These are phyloP conservation scores for Campoletis raptor DNA, from an alignment of 2,888 invertebrate genomes.

Conservation along the genomic window DNA sequence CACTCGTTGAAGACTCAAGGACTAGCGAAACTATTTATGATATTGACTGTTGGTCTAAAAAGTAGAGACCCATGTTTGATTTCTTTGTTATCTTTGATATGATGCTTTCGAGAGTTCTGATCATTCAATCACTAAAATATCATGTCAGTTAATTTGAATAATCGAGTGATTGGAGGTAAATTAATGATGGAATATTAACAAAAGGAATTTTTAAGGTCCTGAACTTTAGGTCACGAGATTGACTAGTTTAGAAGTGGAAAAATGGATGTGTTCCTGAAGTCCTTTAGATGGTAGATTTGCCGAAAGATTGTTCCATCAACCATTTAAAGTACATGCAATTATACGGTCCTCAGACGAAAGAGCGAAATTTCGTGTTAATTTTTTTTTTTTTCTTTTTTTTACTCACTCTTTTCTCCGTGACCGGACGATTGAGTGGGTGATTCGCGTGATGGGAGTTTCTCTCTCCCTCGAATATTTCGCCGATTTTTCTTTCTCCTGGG, in stretches of 20 bases:
- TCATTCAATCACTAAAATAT: background rate
- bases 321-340: slow-evolving; percentile 52
- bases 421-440: slow-evolving; percentile 69
- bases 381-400: slow-evolving; percentile 26
- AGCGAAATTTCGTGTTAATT: slow-evolving; percentile 52
- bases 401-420: slow-evolving; percentile 41
- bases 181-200: background rate
- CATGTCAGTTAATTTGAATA: background rate
- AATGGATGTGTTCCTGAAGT: slow-evolving; percentile 7
- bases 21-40: background rate
- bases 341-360: slow-evolving; percentile 35
- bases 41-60: background rate
- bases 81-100: background rate
- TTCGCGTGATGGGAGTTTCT: slow-evolving; percentile 62
- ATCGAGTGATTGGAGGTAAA: background rate
- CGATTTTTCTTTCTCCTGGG: slow-evolving; percentile 55
- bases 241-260: slow-evolving; percentile 6
- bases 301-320: slow-evolving; percentile 48
- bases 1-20: background rate
- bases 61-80: background rate
- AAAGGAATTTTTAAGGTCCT: background rate
- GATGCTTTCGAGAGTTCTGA: background rate
- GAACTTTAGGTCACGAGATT: background rate
- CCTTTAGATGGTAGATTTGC: slow-evolving; percentile 27
- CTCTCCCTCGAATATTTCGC: slow-evolving; percentile 54